Base-by-base conservation (phyloP, 2,797 vertebrate genomes). In the Peromyscus attwateri region DNA sequence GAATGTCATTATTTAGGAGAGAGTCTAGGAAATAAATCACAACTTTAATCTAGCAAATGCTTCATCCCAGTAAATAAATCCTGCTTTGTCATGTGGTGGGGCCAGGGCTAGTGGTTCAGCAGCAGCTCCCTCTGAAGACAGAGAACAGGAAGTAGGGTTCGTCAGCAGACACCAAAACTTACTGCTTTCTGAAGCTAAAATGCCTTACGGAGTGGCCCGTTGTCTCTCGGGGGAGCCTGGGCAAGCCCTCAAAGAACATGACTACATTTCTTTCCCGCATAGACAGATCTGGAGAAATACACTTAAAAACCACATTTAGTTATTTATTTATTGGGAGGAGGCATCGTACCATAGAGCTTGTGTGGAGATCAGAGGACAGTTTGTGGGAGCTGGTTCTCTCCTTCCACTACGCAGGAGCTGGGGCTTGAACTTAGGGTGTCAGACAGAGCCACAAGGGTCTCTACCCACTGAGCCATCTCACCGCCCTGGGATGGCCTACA, bases 131-230 rank as follows among this genome's bases (percentile, higher is more conserved):
- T 57, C 66, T 37, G 55, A 79, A 60, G 79, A 79, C 60, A 25
- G 10, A 71, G 60, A 10, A 37, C n/a, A 55, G 11, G 21, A 71
- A 87, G 31, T 31, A 52, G 52, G 46, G n/a, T 76, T 23, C 2
- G 14, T 31, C 25, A 46, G 43, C 46, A n/a, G 0, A 60, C 31
- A 81, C 13, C 88, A 34, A 19, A 27, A 14, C 10, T 25, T 31
- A 12, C 55, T 55, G 13, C 34, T 29, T 85, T 75, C n/a, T 34
- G 43, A 81, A 89, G 40, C 29, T 25, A 52, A n/a, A n/a, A 17
- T 31, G 4, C 40, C 29, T 76, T 37, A 6, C 2, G 9, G 40
- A 12, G 37, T 0, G 8, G 29, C 1, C 8, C 5, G 2, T 8
- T 19, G 7, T 21, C 37, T 57, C 2, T 27, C 2, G 13, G 27